A percentile compares a stretch with the other conserved stretches of the same genome.
phyloP scores from a whole-genome alignment of 37 sponge, comb jelly and placozoan genomes.

The Dysidea cf. avara region DNA sequence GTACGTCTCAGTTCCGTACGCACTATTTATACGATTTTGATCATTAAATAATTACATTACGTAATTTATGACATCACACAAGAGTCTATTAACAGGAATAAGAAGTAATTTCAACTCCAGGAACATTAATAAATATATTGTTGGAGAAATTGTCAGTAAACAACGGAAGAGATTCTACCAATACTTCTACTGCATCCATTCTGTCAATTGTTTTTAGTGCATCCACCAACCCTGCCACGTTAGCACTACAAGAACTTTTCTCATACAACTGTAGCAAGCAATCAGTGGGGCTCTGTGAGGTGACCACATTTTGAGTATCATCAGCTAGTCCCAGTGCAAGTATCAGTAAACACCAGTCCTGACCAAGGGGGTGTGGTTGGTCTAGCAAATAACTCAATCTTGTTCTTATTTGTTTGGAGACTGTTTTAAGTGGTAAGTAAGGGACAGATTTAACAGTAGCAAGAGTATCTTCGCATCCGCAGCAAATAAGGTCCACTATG shows the following conservation, averaged over 20 bases:
- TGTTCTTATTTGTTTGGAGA: constrained; percentile 44
- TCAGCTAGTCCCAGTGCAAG: constrained; percentile 72
- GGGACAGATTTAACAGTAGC: constrained; percentile 72
- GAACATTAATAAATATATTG: constrained; percentile 63
- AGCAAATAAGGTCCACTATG: constrained; percentile 73
- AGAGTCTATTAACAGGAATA: constrained; percentile 38
- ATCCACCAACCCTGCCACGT: constrained; percentile 62
- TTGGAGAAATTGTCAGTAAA: constrained; percentile 39
- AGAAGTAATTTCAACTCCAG: constrained; percentile 70
- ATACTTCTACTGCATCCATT: constrained; percentile 51
- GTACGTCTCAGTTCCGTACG: too few species aligned
- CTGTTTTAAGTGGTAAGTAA: constrained; percentile 23
- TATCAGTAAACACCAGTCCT: constrained; percentile 86
- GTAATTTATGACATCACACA: not conserved
- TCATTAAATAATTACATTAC: constrained; percentile 1
- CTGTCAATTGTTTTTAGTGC: constrained; percentile 73
- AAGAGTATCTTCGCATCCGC: constrained; percentile 72
- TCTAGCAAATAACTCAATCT: constrained; percentile 73
- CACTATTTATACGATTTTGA: not conserved
- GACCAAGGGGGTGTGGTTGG: constrained; percentile 75
- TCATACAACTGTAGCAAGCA: constrained; percentile 67
- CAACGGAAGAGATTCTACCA: constrained; percentile 63
- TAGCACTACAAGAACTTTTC: constrained; percentile 21
- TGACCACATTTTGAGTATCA: constrained; percentile 36
- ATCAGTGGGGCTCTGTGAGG: constrained; percentile 69